Conservation (phyloP, 2,113 vertebrate species). For the Rhinichthys klamathensis region DNA sequence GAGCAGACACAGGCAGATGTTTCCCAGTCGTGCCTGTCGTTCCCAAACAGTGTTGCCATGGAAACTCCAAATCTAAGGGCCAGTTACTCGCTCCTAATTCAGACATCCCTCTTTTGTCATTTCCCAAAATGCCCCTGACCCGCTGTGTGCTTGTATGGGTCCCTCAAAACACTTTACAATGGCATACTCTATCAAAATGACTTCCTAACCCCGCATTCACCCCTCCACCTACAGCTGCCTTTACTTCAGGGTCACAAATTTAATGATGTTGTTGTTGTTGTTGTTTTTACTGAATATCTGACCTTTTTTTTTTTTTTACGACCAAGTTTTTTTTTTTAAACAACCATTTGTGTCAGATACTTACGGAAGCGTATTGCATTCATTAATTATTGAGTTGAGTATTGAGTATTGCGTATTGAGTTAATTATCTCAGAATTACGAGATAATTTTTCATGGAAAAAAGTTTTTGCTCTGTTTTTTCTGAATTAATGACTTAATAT, state of each 20-base stretch:
- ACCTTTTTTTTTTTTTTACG: too few species aligned
- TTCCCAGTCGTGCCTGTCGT: not conserved
- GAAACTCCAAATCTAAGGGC: constrained; percentile 1
- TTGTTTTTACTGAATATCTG: not conserved
- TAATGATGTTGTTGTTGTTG: not conserved
- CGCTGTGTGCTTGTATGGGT: constrained; percentile 2
- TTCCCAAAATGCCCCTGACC: not conserved
- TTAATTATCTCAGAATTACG: too few species aligned
- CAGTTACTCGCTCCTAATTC: not conserved
- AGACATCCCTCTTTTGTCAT: constrained; percentile 23
- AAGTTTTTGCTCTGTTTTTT: too few species aligned
- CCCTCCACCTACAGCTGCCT: not conserved
- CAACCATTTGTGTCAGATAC: not conserved
- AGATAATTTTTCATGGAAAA: too few species aligned
- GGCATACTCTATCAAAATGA: constrained; percentile 16
- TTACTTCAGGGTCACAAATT: not conserved
- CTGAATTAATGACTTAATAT: too few species aligned
- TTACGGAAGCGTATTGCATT: too few species aligned
- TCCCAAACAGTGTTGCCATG: not conserved
- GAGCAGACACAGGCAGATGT: constrained; percentile 16
- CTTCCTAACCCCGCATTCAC: constrained; percentile 11
- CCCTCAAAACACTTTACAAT: constrained; percentile 1
- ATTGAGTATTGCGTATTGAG: too few species aligned
- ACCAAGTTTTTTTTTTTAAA: too few species aligned
- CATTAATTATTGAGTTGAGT: too few species aligned